Percentiles rank a stretch among this genome's conserved stretches.
phyloP scores from a whole-genome alignment of 2,888 invertebrate genomes.

The Artemia sinica region DNA sequence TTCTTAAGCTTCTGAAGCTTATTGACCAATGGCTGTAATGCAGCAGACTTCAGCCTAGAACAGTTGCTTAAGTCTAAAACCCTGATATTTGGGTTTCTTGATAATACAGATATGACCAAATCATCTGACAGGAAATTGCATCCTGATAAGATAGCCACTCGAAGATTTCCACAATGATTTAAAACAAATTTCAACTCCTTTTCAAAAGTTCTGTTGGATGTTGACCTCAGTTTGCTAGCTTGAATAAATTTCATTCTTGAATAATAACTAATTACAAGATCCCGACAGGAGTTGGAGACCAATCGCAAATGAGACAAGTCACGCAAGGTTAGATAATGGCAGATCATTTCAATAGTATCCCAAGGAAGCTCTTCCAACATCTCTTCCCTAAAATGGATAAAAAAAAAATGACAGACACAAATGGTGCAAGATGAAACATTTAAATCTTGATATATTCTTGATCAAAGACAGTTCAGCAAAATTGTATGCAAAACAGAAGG shows the following conservation, averaged over 20 bases:
- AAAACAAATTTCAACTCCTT: background rate
- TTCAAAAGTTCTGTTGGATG: background rate
- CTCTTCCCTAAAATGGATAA: background rate
- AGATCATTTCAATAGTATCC: background rate
- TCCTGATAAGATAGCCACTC: background rate
- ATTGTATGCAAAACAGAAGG: no score
- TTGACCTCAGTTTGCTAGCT: background rate
- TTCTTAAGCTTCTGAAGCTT: conserved; percentile 8
- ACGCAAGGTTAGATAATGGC: background rate
- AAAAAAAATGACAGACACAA: no score
- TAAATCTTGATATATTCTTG: no score
- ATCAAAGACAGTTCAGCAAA: no score
- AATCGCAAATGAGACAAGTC: conserved; percentile 2
- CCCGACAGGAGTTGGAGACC: background rate
- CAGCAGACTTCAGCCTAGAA: background rate
- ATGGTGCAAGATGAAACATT: no score
- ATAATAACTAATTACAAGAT: background rate
- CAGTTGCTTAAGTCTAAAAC: background rate
- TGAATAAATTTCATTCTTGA: background rate
- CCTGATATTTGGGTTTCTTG: background rate
- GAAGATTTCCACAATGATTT: background rate
- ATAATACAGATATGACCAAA: background rate
- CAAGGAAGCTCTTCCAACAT: conserved; percentile 1
- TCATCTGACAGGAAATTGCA: background rate
- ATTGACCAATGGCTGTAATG: background rate